Conservation (phyloP, 2,888 invertebrate genomes). For the Ecdyonurus torrentis region DNA sequence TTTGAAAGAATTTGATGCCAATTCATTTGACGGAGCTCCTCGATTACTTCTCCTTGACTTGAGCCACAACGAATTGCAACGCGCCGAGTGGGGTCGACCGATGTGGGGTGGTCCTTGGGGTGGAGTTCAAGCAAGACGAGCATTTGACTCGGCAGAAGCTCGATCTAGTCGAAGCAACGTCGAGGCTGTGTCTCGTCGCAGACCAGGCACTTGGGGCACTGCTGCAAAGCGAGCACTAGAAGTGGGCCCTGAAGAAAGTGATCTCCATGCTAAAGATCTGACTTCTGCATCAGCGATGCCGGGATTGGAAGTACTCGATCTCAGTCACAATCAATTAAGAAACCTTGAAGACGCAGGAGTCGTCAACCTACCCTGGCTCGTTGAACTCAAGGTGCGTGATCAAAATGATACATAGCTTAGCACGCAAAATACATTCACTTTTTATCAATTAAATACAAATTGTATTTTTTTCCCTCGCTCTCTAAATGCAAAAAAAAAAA, state of each 20-base stretch:
- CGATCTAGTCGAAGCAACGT: not conserved
- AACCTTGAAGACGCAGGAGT: slow-evolving; percentile 46
- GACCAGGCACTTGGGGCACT: not conserved
- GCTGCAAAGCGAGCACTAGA: not conserved
- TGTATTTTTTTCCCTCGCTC: too few species aligned
- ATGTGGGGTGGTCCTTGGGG: not conserved
- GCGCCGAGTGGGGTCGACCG: not conserved
- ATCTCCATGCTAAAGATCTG: not conserved
- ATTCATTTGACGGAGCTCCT: slow-evolving; percentile 61
- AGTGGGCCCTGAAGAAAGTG: not conserved
- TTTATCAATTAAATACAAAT: too few species aligned
- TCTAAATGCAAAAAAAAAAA: too few species aligned
- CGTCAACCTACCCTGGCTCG: slow-evolving; percentile 66
- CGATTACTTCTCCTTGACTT: slow-evolving; percentile 66
- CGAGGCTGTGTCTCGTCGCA: not conserved
- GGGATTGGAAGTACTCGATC: slow-evolving; percentile 59
- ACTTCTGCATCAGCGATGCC: not conserved
- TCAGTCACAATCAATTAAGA: slow-evolving; percentile 61
- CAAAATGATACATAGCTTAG: too few species aligned
- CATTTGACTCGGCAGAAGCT: not conserved
- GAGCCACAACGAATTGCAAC: slow-evolving; percentile 54
- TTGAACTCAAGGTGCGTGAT: slow-evolving; percentile 47
- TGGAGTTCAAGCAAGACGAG: too few species aligned
- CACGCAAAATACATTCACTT: too few species aligned
- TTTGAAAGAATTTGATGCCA: not conserved